Conservation (phyloP, 2,888 invertebrate species). For the Drosophila robusta region DNA sequence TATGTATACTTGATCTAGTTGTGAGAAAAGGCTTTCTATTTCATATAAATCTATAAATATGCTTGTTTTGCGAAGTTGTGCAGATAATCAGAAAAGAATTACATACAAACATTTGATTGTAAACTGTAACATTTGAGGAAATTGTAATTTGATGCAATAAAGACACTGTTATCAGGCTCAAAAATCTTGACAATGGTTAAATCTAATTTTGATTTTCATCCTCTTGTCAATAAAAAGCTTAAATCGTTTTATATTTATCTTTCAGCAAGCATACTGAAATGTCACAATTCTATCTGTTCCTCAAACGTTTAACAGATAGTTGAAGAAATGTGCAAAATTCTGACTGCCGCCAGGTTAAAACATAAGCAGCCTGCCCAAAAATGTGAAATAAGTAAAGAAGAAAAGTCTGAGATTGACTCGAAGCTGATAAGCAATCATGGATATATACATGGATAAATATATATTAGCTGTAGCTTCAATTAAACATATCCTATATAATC, state of each 20-base stretch:
- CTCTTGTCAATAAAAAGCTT: background rate
- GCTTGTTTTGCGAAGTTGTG: background rate
- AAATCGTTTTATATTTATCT: background rate
- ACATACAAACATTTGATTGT: no score
- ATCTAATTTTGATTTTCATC: background rate
- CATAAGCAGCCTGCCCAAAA: no score
- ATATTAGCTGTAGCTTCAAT: no score
- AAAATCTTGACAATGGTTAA: background rate
- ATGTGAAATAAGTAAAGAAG: no score
- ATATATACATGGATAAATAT: no score
- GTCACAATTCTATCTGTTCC: background rate
- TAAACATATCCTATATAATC: background rate
- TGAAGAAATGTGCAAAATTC: background rate
- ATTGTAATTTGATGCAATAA: no score
- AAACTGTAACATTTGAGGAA: no score
- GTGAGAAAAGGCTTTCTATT: no score
- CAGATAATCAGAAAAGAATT: background rate
- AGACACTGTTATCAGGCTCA: no score
- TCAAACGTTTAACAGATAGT: background rate
- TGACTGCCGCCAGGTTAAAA: background rate
- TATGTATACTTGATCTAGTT: no score
- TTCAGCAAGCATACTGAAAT: background rate
- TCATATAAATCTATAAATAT: background rate
- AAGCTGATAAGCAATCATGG: background rate
- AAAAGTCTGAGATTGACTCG: background rate